Percentiles rank a stretch among this genome's conserved stretches.
Evolutionary conservation across 2,888 invertebrate genomes (phyloP).

Genomic region (Trissolcus japonicus): DNA sequence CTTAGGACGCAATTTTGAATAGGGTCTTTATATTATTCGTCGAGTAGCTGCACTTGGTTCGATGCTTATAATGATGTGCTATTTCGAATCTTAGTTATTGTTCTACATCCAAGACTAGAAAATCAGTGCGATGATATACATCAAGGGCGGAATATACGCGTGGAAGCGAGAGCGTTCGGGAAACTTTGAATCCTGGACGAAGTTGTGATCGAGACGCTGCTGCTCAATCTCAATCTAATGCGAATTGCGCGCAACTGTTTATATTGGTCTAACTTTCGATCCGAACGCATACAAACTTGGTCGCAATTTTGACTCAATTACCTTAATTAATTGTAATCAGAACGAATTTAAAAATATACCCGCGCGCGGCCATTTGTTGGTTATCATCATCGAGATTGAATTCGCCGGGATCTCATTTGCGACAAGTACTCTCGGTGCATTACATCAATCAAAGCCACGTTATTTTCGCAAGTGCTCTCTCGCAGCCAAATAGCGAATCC

Average conservation of each 20-base stretch:
- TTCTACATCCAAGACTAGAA: slow-evolving; percentile 44
- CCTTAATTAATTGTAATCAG: slow-evolving; percentile 56
- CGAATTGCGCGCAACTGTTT: slow-evolving; percentile 47
- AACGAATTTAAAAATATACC: slow-evolving; percentile 39
- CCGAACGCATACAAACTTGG: slow-evolving; percentile 46
- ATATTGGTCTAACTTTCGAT: slow-evolving; percentile 55
- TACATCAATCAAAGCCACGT: slow-evolving; percentile 27
- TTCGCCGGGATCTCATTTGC: slow-evolving; percentile 30
- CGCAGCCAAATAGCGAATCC: slow-evolving; percentile 28
- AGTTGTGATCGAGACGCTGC: slow-evolving; percentile 68
- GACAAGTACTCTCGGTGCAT: slow-evolving; percentile 28
- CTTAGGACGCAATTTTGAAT: slow-evolving; percentile 16
- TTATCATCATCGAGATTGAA: slow-evolving; percentile 43
- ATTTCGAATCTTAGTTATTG: slow-evolving; percentile 46
- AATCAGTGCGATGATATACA: slow-evolving; percentile 44
- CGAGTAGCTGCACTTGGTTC: slow-evolving; percentile 23
- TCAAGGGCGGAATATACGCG: slow-evolving; percentile 61
- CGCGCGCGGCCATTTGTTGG: slow-evolving; percentile 24
- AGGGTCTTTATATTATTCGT: slow-evolving; percentile 29
- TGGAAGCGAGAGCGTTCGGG: slow-evolving; percentile 58
- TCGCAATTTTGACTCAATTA: slow-evolving; percentile 47
- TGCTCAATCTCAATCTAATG: slow-evolving; percentile 58
- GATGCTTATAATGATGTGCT: slow-evolving; percentile 29
- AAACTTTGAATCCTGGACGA: slow-evolving; percentile 66
- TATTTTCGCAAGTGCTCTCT: slow-evolving; percentile 24